Base-by-base conservation (phyloP, 2,888 invertebrate genomes). In the Bimastos eiseni region DNA sequence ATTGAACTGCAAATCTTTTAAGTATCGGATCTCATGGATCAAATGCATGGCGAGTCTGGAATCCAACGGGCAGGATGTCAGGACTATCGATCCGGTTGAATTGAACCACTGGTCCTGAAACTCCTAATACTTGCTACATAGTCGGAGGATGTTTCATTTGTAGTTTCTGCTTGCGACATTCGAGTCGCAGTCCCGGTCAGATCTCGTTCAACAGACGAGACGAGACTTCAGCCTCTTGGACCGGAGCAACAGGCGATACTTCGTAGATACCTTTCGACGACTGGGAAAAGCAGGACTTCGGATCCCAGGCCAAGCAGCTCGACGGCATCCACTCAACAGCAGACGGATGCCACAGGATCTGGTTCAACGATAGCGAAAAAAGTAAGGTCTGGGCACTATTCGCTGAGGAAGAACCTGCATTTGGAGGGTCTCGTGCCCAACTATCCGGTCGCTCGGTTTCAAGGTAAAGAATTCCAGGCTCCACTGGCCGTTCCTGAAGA, bases 141-240 rank as follows among this genome's bases (percentile, higher is more conserved):
- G 49, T 49, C 24, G 49, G 41, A 19, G 49, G 49, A n/a, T 70
- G 70, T 70, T 70, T 11, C 70, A 70, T 70, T 70, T 70, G 70
- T n/a, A 70, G 70, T n/a, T 70, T 49, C 19, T 24, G 49, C 21
- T 1, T 49, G 49, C 49, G 70, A 70, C 70, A 70, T n/a, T 70
- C n/a, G 70, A 70, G 13, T 11, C 70, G 1, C 70, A 70, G 70
- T 30, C 70, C 70, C 70, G 4, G 70, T 17, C 4, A 86, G 86
- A 37, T 86, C 86, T 86, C 86, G 86, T 17, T 86, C 86, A 30
- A 34, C 86, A 36, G 86, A 86, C 70, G 70, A 86, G 86, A 86
- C 86, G 86, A 86, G 86, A 86, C 34, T 86, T 86, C 86, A 37
- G 24, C 86, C 37, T 0, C 70, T 70, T 70, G 70, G 70, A n/a